A percentile compares a stretch with the other conserved stretches of the same genome.
phyloP scores from a whole-genome alignment of 2,797 vertebrate species.

The Clangula hyemalis region DNA sequence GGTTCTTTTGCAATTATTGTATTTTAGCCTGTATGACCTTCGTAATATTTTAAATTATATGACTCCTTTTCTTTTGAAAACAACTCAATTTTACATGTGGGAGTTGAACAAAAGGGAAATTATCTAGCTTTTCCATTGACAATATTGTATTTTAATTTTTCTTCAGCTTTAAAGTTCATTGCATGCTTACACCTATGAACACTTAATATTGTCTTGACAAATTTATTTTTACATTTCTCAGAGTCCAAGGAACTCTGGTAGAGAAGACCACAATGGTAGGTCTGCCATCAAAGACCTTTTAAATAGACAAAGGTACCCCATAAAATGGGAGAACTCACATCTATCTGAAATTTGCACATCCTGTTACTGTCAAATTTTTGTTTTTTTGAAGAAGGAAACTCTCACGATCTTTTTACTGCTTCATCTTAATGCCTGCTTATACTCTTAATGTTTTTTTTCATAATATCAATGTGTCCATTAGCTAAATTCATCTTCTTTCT shows the following conservation, averaged over 20 bases:
- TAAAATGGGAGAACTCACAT: conserved; percentile 12
- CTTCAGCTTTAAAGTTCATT: background rate
- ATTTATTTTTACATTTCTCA: background rate
- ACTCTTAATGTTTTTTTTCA: conserved; percentile 21
- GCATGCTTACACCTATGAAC: background rate
- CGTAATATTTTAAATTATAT: conserved; percentile 8
- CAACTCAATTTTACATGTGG: background rate
- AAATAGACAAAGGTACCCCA: conserved; percentile 22
- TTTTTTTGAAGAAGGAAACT: background rate
- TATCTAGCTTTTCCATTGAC: background rate
- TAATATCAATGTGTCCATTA: background rate
- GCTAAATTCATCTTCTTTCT: background rate
- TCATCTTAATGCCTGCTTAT: background rate
- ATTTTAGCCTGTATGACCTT: background rate
- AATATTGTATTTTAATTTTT: background rate
- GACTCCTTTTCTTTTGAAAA: background rate
- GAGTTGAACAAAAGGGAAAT: background rate
- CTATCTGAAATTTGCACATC: background rate
- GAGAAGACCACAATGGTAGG: conserved; percentile 1
- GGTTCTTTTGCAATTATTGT: background rate
- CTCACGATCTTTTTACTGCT: conserved; percentile 27
- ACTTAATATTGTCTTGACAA: conserved; percentile 53
- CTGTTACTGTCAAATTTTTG: background rate
- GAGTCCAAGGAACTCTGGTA: conserved; percentile 8
- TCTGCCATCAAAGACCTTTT: conserved; percentile 25